A percentile compares a stretch with the other conserved stretches of the same genome.
Evolutionary conservation across 2,888 invertebrate species (phyloP).

Genomic region (Ceratothoa steindachneri): DNA sequence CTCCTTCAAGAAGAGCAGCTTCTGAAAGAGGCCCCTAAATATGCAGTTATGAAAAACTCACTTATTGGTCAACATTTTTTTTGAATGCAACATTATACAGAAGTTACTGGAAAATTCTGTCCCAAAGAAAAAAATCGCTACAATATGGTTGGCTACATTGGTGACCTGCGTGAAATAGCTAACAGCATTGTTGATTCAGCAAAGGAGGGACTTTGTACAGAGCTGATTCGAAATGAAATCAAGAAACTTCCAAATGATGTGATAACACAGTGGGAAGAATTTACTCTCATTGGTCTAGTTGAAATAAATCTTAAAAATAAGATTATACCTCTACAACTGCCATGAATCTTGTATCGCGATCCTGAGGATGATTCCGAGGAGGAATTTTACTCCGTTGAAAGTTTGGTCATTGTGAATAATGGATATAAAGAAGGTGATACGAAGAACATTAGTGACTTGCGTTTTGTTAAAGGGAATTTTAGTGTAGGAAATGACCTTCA

Average conservation of each 20-base stretch:
- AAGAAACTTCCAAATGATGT: slow-evolving; percentile 35
- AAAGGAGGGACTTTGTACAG: slow-evolving; percentile 35
- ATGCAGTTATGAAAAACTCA: slow-evolving; percentile 13
- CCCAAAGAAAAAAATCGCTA: neutral
- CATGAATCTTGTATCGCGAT: neutral
- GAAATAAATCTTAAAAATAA: slow-evolving; percentile 39
- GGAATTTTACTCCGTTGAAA: slow-evolving; percentile 2
- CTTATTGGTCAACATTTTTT: slow-evolving; percentile 66
- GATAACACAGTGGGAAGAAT: slow-evolving; percentile 40
- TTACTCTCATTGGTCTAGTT: slow-evolving; percentile 29
- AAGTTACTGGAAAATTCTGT: slow-evolving; percentile 54
- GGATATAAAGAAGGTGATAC: neutral
- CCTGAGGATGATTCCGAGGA: slow-evolving; percentile 8
- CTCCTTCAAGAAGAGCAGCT: neutral
- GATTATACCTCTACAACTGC: slow-evolving; percentile 28
- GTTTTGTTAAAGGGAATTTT: neutral
- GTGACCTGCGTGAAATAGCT: slow-evolving; percentile 60
- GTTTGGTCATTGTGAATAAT: slow-evolving; percentile 7
- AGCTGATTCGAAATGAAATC: slow-evolving; percentile 30
- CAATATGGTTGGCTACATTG: slow-evolving; percentile 59
- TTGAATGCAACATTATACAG: slow-evolving; percentile 72
- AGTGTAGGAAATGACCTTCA: too few relatives aligned
- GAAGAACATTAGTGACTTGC: neutral
- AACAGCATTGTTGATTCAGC: slow-evolving; percentile 54
- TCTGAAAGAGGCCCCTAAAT: neutral